These are phyloP conservation scores for Diorhabda elongata DNA, from an alignment of 1,140 invertebrate species.

Conservation along the genomic window DNA sequence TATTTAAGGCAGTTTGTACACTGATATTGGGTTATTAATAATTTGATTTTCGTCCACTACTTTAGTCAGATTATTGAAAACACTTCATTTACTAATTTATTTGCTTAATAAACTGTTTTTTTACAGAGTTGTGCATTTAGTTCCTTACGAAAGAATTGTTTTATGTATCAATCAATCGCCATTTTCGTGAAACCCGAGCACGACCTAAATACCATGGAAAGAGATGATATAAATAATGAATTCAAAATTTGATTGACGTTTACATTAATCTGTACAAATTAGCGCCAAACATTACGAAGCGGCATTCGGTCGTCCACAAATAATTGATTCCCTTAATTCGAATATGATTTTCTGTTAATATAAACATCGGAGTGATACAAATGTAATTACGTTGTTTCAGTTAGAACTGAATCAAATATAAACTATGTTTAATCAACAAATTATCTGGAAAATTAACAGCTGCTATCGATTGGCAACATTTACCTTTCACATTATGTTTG, in stretches of 20 bases:
- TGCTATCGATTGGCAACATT: constrained; percentile 39
- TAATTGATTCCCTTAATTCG: constrained; percentile 2
- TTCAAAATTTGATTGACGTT: not conserved
- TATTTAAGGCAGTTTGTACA: too few species aligned
- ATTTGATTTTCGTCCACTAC: too few species aligned
- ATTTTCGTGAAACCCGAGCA: too few species aligned
- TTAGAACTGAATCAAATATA: constrained; percentile 28
- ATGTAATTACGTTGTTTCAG: constrained; percentile 20
- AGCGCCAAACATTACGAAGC: not conserved
- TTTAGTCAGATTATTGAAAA: too few species aligned
- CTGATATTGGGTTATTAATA: too few species aligned
- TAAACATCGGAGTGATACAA: constrained; percentile 9
- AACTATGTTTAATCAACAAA: constrained; percentile 36
- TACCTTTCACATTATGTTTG: constrained; percentile 39
- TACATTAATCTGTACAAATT: not conserved
- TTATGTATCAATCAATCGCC: too few species aligned
- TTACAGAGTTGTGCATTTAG: too few species aligned
- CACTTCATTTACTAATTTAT: too few species aligned
- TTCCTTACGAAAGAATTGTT: too few species aligned
- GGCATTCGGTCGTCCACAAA: constrained; percentile 1
- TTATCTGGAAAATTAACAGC: constrained; percentile 39
- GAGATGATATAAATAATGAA: not conserved
- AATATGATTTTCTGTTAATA: constrained; percentile 7
- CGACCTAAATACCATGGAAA: not conserved
- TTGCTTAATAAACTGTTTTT: too few species aligned